Evolutionary conservation across 2,888 invertebrate species (phyloP), one percentile per base, ranked within the genome.

Genomic region (Diabrotica balteata): DNA sequence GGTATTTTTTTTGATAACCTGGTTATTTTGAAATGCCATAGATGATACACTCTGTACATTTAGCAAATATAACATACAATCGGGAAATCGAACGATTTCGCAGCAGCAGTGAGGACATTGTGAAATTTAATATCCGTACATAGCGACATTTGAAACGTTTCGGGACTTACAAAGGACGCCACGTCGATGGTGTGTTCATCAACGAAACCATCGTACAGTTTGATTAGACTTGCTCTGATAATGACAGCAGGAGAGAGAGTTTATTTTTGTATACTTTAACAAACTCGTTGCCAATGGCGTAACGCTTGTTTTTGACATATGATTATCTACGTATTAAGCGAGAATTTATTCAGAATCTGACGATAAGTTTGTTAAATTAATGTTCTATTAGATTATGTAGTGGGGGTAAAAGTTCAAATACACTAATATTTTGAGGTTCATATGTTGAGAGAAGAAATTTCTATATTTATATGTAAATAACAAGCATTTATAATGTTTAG

Each of bases 161-260:
- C 55, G 43, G 22, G 32, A 46, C 62, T 62, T 67, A 71, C 71
- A 71, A 68, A 68, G 68, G 66, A 52, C n/a, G 57, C 61, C 58
- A 61, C 63, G 60, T 66, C 54, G 61, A 62, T 68, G 60, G 67
- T 68, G 65, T 66, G 73, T 55, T 74, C 72, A 71, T 74, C 72
- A 72, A 67, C 68, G 54, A 67, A 72, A 65, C 70, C 75, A 70
- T 61, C 69, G 70, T 62, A 50, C 63, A 66, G 73, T 73, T 74
- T 77, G 77, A 76, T 77, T 75, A 76, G 73, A 67, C 71, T 59
- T 63, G 70, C 71, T 71, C 73, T 74, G 75, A 70, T 75, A 73
- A 75, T 76, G 74, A 74, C 74, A 74, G 71, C 67, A 49, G 63
- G 46, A 10, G 22, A 67, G 72, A 69, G 61, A 10, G 9, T 47